Evolutionary conservation across 2,888 invertebrate species (phyloP).

Genomic region (Macaria notata): DNA sequence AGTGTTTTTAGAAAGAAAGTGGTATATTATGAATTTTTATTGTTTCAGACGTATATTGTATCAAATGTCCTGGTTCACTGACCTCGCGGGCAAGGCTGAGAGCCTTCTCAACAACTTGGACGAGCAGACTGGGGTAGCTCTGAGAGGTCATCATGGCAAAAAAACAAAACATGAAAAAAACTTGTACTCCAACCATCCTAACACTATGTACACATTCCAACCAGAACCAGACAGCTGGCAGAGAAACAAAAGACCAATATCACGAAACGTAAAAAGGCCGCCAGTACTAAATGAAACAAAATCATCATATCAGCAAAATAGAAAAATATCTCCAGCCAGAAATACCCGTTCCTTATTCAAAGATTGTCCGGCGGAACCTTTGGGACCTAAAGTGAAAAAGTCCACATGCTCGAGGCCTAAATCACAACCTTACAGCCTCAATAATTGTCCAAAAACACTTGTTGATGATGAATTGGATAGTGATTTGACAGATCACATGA

Average conservation of each 20-base stretch:
- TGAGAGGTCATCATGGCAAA: constrained; percentile 64
- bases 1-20: too few species aligned
- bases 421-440: constrained; percentile 43
- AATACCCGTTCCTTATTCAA: constrained; percentile 38
- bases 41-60: constrained; percentile 39
- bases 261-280: constrained; percentile 46
- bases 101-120: constrained; percentile 88
- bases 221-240: constrained; percentile 42
- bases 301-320: constrained; percentile 38
- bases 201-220: constrained; percentile 5
- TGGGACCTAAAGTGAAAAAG: constrained; percentile 32
- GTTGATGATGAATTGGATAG: constrained; percentile 49
- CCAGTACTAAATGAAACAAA: constrained; percentile 45
- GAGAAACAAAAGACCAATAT: constrained; percentile 40
- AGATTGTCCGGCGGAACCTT: constrained; percentile 37
- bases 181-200: constrained; percentile 34
- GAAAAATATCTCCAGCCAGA: constrained; percentile 41
- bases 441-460: constrained; percentile 55
- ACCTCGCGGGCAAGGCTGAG: constrained; percentile 88
- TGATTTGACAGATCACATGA: constrained; percentile 39
- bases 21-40: neutral
- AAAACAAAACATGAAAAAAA: constrained; percentile 47
- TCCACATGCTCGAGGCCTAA: constrained; percentile 42
- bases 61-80: constrained; percentile 88
- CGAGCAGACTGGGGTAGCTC: constrained; percentile 86